Evolutionary conservation across 2,888 invertebrate species (phyloP), one percentile per base, ranked within the genome.

Genomic region (Polyploca ridens): DNA sequence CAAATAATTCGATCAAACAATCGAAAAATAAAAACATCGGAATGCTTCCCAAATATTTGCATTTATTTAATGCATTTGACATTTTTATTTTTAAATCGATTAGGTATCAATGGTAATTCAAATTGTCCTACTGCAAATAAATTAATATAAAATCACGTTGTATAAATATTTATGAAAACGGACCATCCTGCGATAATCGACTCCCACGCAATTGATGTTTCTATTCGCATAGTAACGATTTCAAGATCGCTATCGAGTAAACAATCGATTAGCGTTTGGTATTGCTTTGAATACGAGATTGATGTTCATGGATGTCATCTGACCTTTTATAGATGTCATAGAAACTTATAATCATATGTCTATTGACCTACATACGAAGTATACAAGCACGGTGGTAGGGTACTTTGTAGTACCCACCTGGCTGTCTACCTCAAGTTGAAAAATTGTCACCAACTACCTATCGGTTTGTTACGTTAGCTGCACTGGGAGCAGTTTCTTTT

Each of bases 21-120:
- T 44, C n/a, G 7, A 49, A 49, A 49, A n/a, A 49, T 10, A 54
- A 54, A 10, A 54, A 19, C n/a, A 6, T 46, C n/a, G 16, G 4
- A 54, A 19, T 54, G 10, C 16, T 49, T 7, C n/a, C 49, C n/a
- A 16, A 46, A 54, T 10, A 54, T 10, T 27, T 16, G 19, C 16
- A 19, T 8, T 6, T 54, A 54, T 27, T 27, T 27, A 54, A 54
- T 54, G 19, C 54, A 54, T 54, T 54, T 54, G 16, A 54, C 54
- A 54, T 54, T 54, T 19, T 54, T 54, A 54, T 54, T 54, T 27
- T 54, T 19, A 54, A 54, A 54, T 54, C 54, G 54, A 54, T 54
- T 54, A 54, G 19, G 16, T 54, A 19, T 54, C 8, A 54, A 19
- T n/a, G 19, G 10, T 10, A 7, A 16, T 19, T 54, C 19, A 10